Base-by-base conservation (phyloP, 2,113 vertebrate species). In the Pluvialis apricaria region DNA sequence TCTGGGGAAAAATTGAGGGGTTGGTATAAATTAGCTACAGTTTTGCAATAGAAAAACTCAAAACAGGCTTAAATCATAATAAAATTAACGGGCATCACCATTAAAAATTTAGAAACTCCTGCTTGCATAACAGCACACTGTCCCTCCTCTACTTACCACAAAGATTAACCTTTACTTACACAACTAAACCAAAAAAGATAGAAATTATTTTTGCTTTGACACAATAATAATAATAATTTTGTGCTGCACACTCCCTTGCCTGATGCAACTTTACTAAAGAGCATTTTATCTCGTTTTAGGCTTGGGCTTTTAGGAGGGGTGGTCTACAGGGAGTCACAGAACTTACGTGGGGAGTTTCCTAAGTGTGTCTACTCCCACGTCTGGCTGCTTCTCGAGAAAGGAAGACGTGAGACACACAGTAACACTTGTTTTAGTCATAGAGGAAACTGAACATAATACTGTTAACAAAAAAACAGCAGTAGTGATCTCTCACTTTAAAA, bases 381-480 rank as follows among this genome's bases (percentile, higher is more conserved):
- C 42, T 64, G 64, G 61, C 90, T 94, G 78, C 92, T 96, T 96
- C 96, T 94, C 36, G 52, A 87, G 88, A 96, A 97, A 91, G 91
- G 90, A 96, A 93, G 65, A 77, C 13, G 7, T 96, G 86, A 95
- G 70, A 82, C 66, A 96, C 66, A 66, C 7, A 47, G 32, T 62
- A 93, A 91, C 65, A 44, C 73, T 88, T 84, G 28, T 52, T 97
- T 96, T 80, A 96, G 88, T 94, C 95, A 84, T 47, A 94, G 72
- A 86, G 88, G 78, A 96, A 97, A 95, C 58, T 54, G 80, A 92
- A 88, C 55, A 52, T 55, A 87, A 79, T 29, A 66, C 44, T 76
- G 58, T 20, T 83, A 85, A 77, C 36, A 78, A 60, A 79, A 60
- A 69, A 79, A 0, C 20, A 71, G 47, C 40, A 84, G 28, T 16